Evolutionary conservation across 37 sponge, comb jelly and placozoan species (phyloP).

Genomic region (Hormiphora californensis): DNA sequence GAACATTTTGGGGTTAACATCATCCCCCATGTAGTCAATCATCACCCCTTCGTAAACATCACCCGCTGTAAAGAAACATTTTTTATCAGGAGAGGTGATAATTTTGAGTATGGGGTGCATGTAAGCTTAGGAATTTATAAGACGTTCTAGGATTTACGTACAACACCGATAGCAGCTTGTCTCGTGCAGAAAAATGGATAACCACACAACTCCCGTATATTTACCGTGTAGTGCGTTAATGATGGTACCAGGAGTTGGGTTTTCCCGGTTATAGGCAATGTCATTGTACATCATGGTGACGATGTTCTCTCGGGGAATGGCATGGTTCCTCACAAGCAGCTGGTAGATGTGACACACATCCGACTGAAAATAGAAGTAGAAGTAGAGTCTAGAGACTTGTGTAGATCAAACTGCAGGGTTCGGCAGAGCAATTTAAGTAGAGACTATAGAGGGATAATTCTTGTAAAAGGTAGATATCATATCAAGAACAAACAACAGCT

Average conservation of each 20-base stretch:
- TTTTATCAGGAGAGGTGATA: background rate
- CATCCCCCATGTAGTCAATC: constrained; percentile 69
- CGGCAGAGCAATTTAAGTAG: background rate
- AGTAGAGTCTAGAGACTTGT: background rate
- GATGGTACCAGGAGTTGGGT: background rate
- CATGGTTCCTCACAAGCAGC: constrained; percentile 60
- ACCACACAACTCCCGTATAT: background rate
- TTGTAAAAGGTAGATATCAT: background rate
- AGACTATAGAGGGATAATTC: background rate
- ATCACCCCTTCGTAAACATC: constrained; percentile 66
- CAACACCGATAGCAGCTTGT: too few relatives aligned
- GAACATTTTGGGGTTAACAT: constrained; percentile 68
- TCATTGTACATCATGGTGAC: constrained; percentile 77
- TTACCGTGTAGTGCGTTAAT: constrained; percentile 52
- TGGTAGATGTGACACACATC: constrained; percentile 80
- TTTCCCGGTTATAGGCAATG: constrained; percentile 65
- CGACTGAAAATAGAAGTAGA: constrained; percentile 63
- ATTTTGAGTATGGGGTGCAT: background rate
- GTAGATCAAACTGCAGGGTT: background rate
- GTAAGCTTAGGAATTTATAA: too few relatives aligned
- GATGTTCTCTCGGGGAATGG: constrained; percentile 62
- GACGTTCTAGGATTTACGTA: too few relatives aligned
- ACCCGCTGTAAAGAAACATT: background rate
- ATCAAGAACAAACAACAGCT: too few relatives aligned
- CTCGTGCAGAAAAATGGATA: background rate